Evolutionary conservation across 2,113 vertebrate genomes (phyloP).

Genomic region (Numenius arquata): DNA sequence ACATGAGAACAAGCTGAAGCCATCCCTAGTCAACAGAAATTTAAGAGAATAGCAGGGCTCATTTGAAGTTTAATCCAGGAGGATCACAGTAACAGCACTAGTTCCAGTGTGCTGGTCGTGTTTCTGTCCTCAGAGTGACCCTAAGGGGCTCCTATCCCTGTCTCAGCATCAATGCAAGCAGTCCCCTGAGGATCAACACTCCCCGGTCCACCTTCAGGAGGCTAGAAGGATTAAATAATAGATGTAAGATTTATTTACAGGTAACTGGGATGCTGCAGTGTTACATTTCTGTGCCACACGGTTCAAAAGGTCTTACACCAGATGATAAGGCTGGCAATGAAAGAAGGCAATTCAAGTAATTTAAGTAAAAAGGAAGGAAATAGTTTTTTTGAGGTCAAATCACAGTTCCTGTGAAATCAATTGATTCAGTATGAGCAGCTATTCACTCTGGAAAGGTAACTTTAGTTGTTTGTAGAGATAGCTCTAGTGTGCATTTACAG

Average conservation of each 20-base stretch:
- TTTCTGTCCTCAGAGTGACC: conserved; percentile 61
- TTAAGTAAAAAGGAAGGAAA: background rate
- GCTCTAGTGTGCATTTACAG: background rate
- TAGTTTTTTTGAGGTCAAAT: background rate
- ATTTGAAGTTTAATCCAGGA: conserved; percentile 46
- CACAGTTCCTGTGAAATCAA: background rate
- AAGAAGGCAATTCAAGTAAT: background rate
- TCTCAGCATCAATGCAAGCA: conserved; percentile 12
- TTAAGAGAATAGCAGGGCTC: background rate
- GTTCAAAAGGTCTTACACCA: conserved; percentile 29
- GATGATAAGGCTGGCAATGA: background rate
- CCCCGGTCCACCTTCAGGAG: conserved; percentile 5
- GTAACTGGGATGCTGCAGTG: background rate
- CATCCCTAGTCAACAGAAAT: conserved; percentile 9
- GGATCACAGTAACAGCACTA: conserved; percentile 8
- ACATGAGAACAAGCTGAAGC: background rate
- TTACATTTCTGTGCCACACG: conserved; percentile 5
- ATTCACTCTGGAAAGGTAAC: background rate
- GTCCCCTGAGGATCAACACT: background rate
- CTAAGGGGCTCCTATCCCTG: background rate
- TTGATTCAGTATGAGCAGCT: background rate
- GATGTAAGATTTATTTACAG: conserved; percentile 67
- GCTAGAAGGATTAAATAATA: conserved; percentile 56
- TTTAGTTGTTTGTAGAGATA: background rate
- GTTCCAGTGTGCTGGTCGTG: background rate